phyloP scores from a whole-genome alignment of 2,797 vertebrate species.

The Pangasius macronema region DNA sequence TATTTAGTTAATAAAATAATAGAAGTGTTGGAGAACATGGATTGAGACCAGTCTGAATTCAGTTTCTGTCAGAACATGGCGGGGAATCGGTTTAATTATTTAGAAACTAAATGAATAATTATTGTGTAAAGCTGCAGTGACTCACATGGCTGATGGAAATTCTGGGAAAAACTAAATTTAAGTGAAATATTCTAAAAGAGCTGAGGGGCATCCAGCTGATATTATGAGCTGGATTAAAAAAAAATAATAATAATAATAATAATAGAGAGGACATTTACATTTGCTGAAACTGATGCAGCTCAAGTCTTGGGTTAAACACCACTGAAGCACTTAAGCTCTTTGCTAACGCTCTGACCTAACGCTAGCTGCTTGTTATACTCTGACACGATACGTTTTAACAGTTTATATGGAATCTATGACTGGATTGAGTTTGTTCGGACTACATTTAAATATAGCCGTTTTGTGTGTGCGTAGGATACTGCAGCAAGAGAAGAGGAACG shows the following conservation, averaged over 20 bases:
- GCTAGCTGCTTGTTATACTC: too few species aligned
- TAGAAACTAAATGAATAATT: background rate
- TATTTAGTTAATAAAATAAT: background rate
- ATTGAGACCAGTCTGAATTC: background rate
- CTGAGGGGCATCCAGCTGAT: background rate
- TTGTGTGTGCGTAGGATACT: slow-evolving; percentile 70
- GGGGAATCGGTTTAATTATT: background rate
- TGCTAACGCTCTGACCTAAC: background rate
- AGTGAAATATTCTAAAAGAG: background rate
- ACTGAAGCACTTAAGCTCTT: background rate
- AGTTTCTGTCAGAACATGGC: background rate
- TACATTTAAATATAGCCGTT: too few species aligned
- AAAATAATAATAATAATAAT: too few species aligned
- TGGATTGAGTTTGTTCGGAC: background rate
- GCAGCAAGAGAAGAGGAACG: slow-evolving; percentile 90
- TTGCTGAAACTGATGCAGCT: background rate
- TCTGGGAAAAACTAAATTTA: background rate
- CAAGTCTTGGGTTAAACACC: background rate
- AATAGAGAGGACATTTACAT: background rate
- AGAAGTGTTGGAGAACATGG: background rate
- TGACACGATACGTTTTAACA: background rate
- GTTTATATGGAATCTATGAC: background rate
- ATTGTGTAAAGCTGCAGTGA: background rate
- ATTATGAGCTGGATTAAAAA: too few species aligned
- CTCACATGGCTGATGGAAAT: background rate